phyloP scores from a whole-genome alignment of 2,797 vertebrate genomes.

The Chiroxiphia lanceolata region DNA sequence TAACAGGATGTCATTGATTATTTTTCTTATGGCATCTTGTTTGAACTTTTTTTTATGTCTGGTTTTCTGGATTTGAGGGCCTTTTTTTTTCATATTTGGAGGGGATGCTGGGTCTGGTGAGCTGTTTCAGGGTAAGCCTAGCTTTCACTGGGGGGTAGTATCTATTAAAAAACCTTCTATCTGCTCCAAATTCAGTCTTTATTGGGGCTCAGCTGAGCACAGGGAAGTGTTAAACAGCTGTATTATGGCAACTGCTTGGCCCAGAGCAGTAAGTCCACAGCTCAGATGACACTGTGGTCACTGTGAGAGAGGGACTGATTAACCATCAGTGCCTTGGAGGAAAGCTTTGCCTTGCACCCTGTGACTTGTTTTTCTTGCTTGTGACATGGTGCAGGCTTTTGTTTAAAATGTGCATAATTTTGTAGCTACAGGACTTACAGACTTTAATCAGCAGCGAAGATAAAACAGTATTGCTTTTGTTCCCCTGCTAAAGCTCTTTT shows the following conservation, averaged over 20 bases:
- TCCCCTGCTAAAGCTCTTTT: background rate
- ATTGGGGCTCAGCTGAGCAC: background rate
- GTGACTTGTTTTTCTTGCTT: conserved; percentile 3
- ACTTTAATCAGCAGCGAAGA: background rate
- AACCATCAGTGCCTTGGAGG: background rate
- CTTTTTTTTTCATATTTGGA: background rate
- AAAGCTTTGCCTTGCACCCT: background rate
- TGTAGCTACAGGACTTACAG: background rate
- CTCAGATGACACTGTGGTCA: background rate
- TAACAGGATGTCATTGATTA: background rate
- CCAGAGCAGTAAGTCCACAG: background rate
- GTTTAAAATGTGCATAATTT: conserved; percentile 34
- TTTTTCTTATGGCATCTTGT: background rate
- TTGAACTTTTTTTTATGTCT: background rate
- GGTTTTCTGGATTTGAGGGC: background rate
- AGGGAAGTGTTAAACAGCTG: background rate
- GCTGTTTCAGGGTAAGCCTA: background rate
- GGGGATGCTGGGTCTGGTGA: background rate
- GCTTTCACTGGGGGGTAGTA: background rate
- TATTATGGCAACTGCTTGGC: background rate
- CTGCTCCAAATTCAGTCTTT: background rate
- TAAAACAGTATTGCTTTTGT: background rate
- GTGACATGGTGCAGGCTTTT: background rate
- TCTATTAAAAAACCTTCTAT: background rate
- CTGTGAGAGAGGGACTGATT: background rate